Percentiles rank a stretch among this genome's conserved stretches.
phyloP scores from a whole-genome alignment of 2,113 vertebrate genomes.

The Pongo pygmaeus region DNA sequence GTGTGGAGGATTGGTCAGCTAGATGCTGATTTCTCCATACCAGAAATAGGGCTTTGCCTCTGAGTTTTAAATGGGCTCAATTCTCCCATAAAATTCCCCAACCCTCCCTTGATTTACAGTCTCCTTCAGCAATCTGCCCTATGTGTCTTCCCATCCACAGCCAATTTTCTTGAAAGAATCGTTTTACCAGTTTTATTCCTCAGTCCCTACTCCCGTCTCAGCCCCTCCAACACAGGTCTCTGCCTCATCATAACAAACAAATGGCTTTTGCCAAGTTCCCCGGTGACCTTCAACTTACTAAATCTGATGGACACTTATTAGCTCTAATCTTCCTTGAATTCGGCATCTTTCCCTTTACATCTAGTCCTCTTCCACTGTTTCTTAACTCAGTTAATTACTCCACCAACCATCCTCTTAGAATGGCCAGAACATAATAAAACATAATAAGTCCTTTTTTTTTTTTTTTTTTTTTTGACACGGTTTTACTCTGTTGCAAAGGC shows the following conservation, averaged over 20 bases:
- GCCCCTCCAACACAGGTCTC: neutral
- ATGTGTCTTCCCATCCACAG: neutral
- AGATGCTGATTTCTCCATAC: neutral
- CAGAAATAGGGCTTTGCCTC: neutral
- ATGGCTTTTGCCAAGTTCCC: neutral
- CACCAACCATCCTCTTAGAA: neutral
- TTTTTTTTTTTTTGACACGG: neutral
- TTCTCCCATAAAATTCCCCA: neutral
- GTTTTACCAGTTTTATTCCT: neutral
- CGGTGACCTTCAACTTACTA: neutral
- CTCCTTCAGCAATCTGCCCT: neutral
- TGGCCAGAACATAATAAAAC: neutral
- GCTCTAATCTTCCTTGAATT: neutral
- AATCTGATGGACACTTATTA: neutral
- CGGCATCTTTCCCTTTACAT: neutral
- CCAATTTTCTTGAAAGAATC: neutral
- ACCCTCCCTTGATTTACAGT: neutral
- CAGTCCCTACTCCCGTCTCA: neutral
- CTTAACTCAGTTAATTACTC: neutral
- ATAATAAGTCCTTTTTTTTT: neutral
- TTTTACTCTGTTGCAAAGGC: neutral
- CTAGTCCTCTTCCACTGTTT: neutral
- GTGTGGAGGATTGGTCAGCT: neutral
- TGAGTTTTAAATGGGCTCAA: neutral
- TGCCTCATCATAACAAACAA: neutral